phyloP scores from a whole-genome alignment of 1,140 invertebrate genomes.

The Achatina immaculata region DNA sequence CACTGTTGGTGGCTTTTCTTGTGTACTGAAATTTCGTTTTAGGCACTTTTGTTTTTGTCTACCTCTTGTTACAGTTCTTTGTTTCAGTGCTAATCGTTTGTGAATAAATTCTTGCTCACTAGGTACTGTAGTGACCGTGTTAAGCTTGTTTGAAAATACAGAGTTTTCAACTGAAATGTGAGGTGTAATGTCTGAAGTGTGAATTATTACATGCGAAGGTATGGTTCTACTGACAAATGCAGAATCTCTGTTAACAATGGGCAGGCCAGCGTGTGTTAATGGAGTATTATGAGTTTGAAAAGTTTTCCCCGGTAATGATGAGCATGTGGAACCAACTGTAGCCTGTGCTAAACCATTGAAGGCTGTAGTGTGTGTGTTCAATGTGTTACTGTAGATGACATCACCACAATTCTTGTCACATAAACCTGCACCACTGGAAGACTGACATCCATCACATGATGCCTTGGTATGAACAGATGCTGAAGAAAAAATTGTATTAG shows the following conservation, averaged over 20 bases:
- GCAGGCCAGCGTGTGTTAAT: too few species aligned
- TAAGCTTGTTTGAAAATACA: neutral
- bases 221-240: too few species aligned
- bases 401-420: neutral
- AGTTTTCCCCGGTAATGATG: too few species aligned
- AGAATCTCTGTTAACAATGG: too few species aligned
- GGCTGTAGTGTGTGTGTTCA: neutral
- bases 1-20: neutral
- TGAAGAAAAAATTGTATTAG: neutral
- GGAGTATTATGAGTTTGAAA: too few species aligned
- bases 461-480: neutral
- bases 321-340: neutral
- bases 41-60: too few species aligned
- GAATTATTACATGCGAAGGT: too few species aligned
- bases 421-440: neutral
- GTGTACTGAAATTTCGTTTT: neutral
- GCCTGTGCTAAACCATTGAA: neutral
- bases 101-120: neutral
- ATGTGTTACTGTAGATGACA: neutral
- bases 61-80: too few species aligned
- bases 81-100: neutral
- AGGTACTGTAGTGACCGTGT: neutral
- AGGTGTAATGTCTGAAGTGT: neutral
- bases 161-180: neutral
- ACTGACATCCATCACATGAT: neutral